These are phyloP conservation scores for Ophioninae sp. DNA, from an alignment of 2,888 invertebrate genomes.

Conservation along the genomic window DNA sequence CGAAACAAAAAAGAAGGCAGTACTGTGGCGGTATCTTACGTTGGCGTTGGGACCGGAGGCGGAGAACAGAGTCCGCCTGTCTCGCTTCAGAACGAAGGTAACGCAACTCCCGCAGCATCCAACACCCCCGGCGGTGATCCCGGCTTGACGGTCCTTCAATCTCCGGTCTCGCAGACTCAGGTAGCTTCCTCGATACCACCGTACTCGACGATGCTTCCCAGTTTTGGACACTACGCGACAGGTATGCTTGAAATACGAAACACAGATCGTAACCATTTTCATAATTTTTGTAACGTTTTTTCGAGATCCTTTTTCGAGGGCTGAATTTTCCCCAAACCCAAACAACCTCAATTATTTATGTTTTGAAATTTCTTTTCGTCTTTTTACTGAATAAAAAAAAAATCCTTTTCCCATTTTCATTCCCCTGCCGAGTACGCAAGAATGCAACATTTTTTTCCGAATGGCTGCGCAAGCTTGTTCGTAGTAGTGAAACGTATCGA, in stretches of 20 bases:
- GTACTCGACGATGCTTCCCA: slow-evolving; percentile 86
- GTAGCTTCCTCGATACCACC: slow-evolving; percentile 82
- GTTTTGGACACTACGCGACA: slow-evolving; percentile 87
- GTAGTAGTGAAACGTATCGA: neutral
- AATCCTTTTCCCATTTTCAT: too few species aligned
- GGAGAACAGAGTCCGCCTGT: slow-evolving; percentile 80
- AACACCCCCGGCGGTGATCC: slow-evolving; percentile 79
- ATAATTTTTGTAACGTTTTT: too few species aligned
- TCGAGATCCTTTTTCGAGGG: too few species aligned
- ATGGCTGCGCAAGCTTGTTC: neutral
- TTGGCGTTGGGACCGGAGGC: slow-evolving; percentile 79
- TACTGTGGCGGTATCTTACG: slow-evolving; percentile 79
- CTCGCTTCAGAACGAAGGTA: slow-evolving; percentile 79
- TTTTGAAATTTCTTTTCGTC: too few species aligned
- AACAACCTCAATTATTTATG: too few species aligned
- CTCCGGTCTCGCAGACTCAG: slow-evolving; percentile 82
- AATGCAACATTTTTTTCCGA: neutral
- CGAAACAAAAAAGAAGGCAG: slow-evolving; percentile 73
- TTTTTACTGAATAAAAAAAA: too few species aligned
- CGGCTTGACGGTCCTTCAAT: slow-evolving; percentile 84
- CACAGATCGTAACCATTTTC: neutral
- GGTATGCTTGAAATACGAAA: slow-evolving; percentile 78
- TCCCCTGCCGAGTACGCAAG: neutral
- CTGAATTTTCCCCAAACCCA: too few species aligned
- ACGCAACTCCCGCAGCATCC: slow-evolving; percentile 79